Evolutionary conservation across 2,888 invertebrate species (phyloP).

Genomic region (Catocala nupta): DNA sequence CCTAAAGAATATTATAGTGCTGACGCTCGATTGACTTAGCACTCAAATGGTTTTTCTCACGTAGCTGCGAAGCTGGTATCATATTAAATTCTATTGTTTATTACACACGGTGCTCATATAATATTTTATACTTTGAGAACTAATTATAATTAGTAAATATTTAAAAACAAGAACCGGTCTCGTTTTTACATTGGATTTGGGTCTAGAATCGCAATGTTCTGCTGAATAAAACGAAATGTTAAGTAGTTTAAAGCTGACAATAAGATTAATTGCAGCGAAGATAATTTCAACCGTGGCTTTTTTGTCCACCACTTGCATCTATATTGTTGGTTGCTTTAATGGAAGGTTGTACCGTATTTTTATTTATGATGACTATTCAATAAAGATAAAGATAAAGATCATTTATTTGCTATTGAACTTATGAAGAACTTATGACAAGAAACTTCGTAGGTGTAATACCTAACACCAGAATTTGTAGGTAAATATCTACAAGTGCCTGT

Average conservation of each 20-base stretch:
- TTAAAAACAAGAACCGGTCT: conserved; percentile 3
- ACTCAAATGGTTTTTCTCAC: conserved; percentile 39
- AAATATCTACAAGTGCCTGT: too few relatives aligned
- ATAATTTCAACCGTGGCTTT: too few relatives aligned
- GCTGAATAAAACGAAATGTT: neutral
- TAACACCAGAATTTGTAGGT: too few relatives aligned
- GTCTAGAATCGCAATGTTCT: neutral
- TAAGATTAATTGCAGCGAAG: too few relatives aligned
- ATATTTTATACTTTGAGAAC: conserved; percentile 1
- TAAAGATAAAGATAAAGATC: too few relatives aligned
- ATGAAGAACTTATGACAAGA: too few relatives aligned
- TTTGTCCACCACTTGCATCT: too few relatives aligned
- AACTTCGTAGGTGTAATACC: too few relatives aligned
- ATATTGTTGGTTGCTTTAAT: too few relatives aligned
- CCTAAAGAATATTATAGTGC: conserved; percentile 28
- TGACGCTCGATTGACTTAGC: conserved; percentile 18
- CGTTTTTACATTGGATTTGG: neutral
- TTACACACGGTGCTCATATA: conserved; percentile 10
- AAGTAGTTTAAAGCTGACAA: neutral
- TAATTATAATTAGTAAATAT: neutral
- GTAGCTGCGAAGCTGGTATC: conserved; percentile 34
- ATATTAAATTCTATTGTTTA: conserved; percentile 20
- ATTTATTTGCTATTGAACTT: too few relatives aligned
- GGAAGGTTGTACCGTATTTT: too few relatives aligned
- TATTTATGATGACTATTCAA: too few relatives aligned